phyloP scores from a whole-genome alignment of 2,113 vertebrate species.

The Gopherus evgoodei region DNA sequence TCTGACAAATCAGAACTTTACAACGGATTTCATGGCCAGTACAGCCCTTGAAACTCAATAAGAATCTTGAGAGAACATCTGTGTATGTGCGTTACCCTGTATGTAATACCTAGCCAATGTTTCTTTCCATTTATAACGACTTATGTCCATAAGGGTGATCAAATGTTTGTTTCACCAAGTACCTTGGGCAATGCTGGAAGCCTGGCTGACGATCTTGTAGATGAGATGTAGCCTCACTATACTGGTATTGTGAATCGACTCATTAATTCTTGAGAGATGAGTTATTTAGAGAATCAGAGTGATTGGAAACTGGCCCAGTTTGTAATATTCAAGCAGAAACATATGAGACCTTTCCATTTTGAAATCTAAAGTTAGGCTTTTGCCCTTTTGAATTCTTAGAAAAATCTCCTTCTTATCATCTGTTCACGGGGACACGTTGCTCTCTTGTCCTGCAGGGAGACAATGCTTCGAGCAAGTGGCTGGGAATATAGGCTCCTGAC shows the following conservation, averaged over 20 bases:
- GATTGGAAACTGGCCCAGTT: not conserved
- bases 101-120: not conserved
- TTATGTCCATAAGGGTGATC: accelerated
- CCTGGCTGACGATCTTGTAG: not conserved
- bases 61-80: not conserved
- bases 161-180: accelerated
- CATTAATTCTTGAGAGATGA: not conserved
- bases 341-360: not conserved
- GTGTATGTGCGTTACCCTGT: not conserved
- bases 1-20: not conserved
- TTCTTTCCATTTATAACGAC: not conserved
- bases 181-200: accelerated
- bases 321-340: not conserved
- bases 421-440: accelerated
- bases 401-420: accelerated
- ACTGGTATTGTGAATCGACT: not conserved
- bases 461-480: accelerated
- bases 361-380: not conserved
- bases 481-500: accelerated
- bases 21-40: not conserved
- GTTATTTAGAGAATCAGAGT: not conserved
- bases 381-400: accelerated
- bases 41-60: not conserved
- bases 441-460: not conserved
- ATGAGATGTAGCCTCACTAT: not conserved